phyloP scores from a whole-genome alignment of 2,113 vertebrate genomes.

The Anolis sagrei region DNA sequence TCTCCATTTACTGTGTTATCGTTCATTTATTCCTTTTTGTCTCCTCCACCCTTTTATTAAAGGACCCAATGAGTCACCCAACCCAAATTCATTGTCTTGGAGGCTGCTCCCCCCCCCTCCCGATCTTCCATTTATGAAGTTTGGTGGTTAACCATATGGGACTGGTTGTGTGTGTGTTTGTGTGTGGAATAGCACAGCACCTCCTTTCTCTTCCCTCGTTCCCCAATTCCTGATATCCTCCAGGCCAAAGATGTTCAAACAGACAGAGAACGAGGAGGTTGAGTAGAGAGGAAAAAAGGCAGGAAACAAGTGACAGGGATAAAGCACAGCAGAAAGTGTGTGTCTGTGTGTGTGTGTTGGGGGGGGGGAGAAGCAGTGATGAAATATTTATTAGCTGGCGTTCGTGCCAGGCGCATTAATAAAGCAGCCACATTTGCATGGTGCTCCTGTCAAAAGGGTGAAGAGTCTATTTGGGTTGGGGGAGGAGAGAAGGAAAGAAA shows the following conservation, averaged over 20 bases:
- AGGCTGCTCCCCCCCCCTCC: not conserved
- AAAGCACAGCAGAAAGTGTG: constrained; percentile 43
- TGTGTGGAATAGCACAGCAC: not conserved
- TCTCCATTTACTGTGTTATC: not conserved
- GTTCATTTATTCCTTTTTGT: constrained; percentile 3
- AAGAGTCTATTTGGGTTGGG: constrained; percentile 46
- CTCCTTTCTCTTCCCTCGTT: constrained; percentile 39
- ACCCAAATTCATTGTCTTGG: constrained; percentile 21
- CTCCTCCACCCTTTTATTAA: not conserved
- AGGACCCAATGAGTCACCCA: constrained; percentile 1
- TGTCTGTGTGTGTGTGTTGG: not conserved
- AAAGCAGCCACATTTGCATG: constrained; percentile 67
- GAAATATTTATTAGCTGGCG: constrained; percentile 74
- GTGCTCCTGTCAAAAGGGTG: constrained; percentile 33
- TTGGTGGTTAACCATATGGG: constrained; percentile 15
- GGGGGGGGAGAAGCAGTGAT: constrained; percentile 58
- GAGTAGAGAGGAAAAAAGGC: constrained; percentile 58
- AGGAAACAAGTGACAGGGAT: constrained; percentile 70
- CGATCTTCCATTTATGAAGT: not conserved
- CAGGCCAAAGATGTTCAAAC: constrained; percentile 65
- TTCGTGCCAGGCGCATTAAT: constrained; percentile 68
- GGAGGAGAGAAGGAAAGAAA: constrained; percentile 15
- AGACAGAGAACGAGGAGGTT: constrained; percentile 53
- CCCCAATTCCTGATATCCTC: constrained; percentile 59
- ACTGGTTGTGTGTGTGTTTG: not conserved